A percentile compares a stretch with the other conserved stretches of the same genome.
These are phyloP conservation scores for Hypercompe scribonia DNA, from an alignment of 2,888 invertebrate genomes.

Conservation along the genomic window DNA sequence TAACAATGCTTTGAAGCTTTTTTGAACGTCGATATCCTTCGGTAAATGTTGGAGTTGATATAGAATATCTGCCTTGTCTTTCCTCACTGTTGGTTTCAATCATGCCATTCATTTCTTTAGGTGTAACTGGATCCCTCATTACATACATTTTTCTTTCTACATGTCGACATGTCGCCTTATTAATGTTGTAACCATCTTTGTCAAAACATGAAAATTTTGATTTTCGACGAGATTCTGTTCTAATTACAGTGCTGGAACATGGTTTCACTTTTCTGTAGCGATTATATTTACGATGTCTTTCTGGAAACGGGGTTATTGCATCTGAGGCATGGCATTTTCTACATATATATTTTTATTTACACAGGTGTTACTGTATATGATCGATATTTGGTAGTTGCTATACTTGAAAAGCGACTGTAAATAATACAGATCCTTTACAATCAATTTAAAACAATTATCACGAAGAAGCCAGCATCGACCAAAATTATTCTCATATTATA, in stretches of 20 bases:
- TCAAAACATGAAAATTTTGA: constrained; percentile 9
- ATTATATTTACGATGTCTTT: constrained; percentile 21
- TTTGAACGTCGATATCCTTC: constrained; percentile 5
- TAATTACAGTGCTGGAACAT: constrained; percentile 30
- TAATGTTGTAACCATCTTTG: constrained; percentile 12
- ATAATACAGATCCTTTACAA: constrained; percentile 12
- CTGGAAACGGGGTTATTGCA: constrained; percentile 14
- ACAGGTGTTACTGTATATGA: constrained; percentile 20
- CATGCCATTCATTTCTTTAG: constrained; percentile 37
- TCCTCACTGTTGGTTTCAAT: constrained; percentile 16
- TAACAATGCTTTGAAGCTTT: background rate
- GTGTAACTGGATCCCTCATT: constrained; percentile 23
- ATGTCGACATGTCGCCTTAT: background rate
- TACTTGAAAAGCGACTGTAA: constrained; percentile 25
- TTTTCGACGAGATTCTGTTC: constrained; percentile 13
- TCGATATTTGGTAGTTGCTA: constrained; percentile 15
- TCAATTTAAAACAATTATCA: background rate
- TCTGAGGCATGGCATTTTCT: constrained; percentile 18
- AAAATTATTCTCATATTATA: background rate
- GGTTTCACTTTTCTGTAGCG: constrained; percentile 21
- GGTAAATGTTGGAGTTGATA: background rate
- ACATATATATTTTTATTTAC: constrained; percentile 19
- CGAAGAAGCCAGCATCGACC: constrained; percentile 2
- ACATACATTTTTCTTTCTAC: background rate
- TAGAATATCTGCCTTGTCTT: constrained; percentile 9